These are phyloP conservation scores for Chromoteleia sp. DNA, from an alignment of 2,888 invertebrate genomes.

Conservation along the genomic window DNA sequence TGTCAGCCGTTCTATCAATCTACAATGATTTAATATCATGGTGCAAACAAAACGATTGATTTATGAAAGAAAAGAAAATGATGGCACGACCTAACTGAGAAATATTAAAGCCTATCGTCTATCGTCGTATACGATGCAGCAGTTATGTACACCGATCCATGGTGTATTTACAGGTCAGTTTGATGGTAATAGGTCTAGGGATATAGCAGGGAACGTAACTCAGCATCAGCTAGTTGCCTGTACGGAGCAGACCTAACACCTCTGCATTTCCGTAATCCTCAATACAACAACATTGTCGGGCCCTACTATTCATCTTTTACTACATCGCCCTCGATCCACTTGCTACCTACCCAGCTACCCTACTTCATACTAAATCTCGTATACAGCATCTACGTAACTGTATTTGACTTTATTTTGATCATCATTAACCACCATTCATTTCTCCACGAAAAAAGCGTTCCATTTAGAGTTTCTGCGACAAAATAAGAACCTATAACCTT, in stretches of 20 bases:
- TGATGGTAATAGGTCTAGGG: slow-evolving; percentile 81
- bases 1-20: slow-evolving; percentile 53
- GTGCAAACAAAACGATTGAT: slow-evolving; percentile 54
- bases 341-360: slow-evolving; percentile 77
- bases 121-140: slow-evolving; percentile 28
- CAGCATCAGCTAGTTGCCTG: slow-evolving; percentile 81
- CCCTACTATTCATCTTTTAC: slow-evolving; percentile 73
- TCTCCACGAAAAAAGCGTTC: slow-evolving; percentile 11
- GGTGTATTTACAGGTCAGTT: slow-evolving; percentile 70
- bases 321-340: slow-evolving; percentile 77
- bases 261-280: slow-evolving; percentile 81
- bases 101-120: slow-evolving; percentile 55
- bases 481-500: slow-evolving; percentile 1
- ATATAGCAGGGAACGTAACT: slow-evolving; percentile 83
- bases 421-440: slow-evolving; percentile 49
- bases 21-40: slow-evolving; percentile 45
- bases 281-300: slow-evolving; percentile 75
- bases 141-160: slow-evolving; percentile 50
- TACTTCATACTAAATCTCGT: slow-evolving; percentile 64
- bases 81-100: slow-evolving; percentile 58
- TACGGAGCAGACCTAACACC: slow-evolving; percentile 73
- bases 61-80: slow-evolving; percentile 62
- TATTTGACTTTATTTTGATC: slow-evolving; percentile 48
- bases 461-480: not conserved
- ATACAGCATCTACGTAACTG: slow-evolving; percentile 34